Evolutionary conservation across 2,888 invertebrate genomes (phyloP), one percentile per base, ranked within the genome.

Genomic region (Drosophila anomelani): DNA sequence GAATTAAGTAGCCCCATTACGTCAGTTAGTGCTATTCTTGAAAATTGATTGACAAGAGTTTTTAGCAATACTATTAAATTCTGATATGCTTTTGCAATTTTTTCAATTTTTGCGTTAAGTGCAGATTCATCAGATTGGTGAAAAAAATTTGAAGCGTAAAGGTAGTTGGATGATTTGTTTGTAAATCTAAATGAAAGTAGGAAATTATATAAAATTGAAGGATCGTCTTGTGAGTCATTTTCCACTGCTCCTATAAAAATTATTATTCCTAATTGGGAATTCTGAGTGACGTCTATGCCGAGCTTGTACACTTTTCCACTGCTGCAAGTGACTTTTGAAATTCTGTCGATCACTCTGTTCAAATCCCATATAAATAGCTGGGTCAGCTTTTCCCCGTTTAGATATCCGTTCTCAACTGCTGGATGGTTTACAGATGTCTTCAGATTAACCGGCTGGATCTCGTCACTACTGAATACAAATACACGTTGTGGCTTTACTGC

Each of bases 341-440:
- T 51, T 20, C 9, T 34, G 8, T 51, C 20, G 12, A 51, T 34
- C 49, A 51, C 49, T 34, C 20, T 51, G 34, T 20, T 34, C 20
- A 51, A 51, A 9, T 51, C 49, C 32, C 20, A 32, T 4, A 51
- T 3, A 51, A 51, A 51, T 8, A 34, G 20, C 13, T 34, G 17
- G 7, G 8, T 51, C 20, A 51, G 49, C 17, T 49, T 49, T 32
- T 32, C 32, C 17, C 32, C 49, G 32, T 49, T 49, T 13, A 49
- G 13, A 34, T 34, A 49, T 49, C 49, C 49, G 13, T 49, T 34
- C 17, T 17, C 32, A 4, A 49, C 49, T 13, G 49, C 49, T 34
- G 49, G 49, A 13, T 49, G 49, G 17, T 13, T 32, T 17, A 34
- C 32, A 32, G 49, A 49, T 32, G 49, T 17, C 49, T 49, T 49